These are phyloP conservation scores for Drosophila parthenogenetica DNA, from an alignment of 2,888 invertebrate genomes.

Conservation along the genomic window DNA sequence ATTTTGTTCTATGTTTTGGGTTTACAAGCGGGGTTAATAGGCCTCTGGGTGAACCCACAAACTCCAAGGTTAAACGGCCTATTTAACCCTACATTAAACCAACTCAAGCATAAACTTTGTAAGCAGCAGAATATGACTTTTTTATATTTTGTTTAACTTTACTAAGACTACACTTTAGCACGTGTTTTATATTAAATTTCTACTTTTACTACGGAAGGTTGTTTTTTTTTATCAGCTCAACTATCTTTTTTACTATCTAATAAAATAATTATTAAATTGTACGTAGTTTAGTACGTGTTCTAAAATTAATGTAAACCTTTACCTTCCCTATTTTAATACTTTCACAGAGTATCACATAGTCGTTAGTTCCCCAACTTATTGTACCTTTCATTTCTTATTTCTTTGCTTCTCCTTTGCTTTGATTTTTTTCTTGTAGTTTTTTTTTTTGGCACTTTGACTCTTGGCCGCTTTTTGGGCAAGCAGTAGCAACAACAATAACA, in stretches of 20 bases:
- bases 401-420: constrained; percentile 31
- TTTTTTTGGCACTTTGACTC: constrained; percentile 54
- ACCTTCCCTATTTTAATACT: constrained; percentile 11
- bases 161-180: neutral
- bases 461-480: constrained; percentile 41
- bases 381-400: constrained; percentile 37
- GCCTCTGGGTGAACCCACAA: constrained; percentile 9
- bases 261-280: no score
- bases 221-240: no score
- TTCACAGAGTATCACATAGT: constrained; percentile 17
- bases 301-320: neutral
- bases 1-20: neutral
- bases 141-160: neutral
- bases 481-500: constrained; percentile 15
- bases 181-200: neutral
- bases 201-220: neutral
- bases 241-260: no score
- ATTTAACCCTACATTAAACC: constrained; percentile 11
- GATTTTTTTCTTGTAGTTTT: constrained; percentile 11
- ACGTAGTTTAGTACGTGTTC: neutral
- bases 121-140: neutral
- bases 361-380: constrained; percentile 12
- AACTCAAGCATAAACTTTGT: constrained; percentile 3
- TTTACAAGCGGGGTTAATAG: constrained; percentile 16
- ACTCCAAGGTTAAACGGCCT: constrained; percentile 19